A percentile compares a stretch with the other conserved stretches of the same genome.
phyloP scores from a whole-genome alignment of 2,888 invertebrate genomes.

The Trachelus troglodyta region DNA sequence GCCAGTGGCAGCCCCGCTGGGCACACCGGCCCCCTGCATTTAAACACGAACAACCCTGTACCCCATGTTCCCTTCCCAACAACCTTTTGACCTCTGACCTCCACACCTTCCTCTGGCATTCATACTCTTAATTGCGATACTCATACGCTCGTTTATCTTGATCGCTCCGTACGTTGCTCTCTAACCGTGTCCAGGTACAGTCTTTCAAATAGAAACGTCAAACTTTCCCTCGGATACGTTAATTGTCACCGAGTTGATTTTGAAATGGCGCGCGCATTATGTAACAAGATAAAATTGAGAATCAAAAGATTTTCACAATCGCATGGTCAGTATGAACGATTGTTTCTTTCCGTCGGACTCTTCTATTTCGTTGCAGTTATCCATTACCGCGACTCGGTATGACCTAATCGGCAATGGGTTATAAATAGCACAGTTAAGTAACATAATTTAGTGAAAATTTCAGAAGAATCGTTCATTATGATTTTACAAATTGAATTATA shows the following conservation, averaged over 20 bases:
- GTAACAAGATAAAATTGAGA: neutral
- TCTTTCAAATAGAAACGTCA: constrained; percentile 19
- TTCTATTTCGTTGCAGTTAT: neutral
- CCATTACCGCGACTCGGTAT: neutral
- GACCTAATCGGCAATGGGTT: neutral
- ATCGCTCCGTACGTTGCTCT: constrained; percentile 9
- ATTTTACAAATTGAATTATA: neutral
- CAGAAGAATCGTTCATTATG: accelerated
- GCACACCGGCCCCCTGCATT: constrained; percentile 63
- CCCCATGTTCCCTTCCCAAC: constrained; percentile 41
- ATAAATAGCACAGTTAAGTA: neutral
- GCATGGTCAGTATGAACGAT: neutral
- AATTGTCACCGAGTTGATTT: neutral
- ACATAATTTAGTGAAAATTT: neutral
- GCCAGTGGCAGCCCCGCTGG: constrained; percentile 59
- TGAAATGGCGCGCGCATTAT: neutral
- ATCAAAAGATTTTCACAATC: neutral
- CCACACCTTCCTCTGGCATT: constrained; percentile 14
- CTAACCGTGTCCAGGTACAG: constrained; percentile 23
- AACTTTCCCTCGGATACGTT: too few species aligned
- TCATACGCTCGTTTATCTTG: constrained; percentile 15
- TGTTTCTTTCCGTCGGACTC: neutral
- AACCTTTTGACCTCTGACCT: constrained; percentile 22
- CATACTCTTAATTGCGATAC: constrained; percentile 1
- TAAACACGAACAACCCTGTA: constrained; percentile 54